These are phyloP conservation scores for Elephas maximus DNA, from an alignment of 2,113 vertebrate species.

Conservation along the genomic window DNA sequence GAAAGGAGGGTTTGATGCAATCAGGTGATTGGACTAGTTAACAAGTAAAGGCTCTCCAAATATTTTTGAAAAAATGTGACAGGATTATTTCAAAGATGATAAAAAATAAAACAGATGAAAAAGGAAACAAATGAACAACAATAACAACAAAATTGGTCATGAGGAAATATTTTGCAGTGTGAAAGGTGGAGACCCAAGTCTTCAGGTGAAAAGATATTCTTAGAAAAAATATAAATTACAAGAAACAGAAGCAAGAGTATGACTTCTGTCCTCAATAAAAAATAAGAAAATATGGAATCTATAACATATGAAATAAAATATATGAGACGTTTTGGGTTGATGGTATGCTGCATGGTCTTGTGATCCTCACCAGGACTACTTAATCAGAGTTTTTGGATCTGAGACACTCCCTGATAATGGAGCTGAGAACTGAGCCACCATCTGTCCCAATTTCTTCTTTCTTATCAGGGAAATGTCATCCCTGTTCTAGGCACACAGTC, in stretches of 20 bases:
- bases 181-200: background rate
- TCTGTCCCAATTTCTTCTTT: too few species aligned
- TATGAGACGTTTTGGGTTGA: background rate
- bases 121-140: background rate
- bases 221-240: background rate
- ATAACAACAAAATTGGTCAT: too few species aligned
- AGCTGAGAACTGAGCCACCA: too few species aligned
- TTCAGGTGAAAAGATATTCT: background rate
- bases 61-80: background rate
- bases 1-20: background rate
- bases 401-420: too few species aligned
- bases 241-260: background rate
- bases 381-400: too few species aligned
- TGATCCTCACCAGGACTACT: too few species aligned
- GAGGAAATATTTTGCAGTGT: background rate
- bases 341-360: too few species aligned
- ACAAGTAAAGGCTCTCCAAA: background rate
- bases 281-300: background rate
- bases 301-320: background rate
- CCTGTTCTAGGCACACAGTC: too few species aligned
- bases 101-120: background rate
- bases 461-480: too few species aligned
- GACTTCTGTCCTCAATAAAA: background rate
- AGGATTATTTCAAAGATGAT: background rate
- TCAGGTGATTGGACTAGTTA: background rate